Evolutionary conservation across 1,140 invertebrate genomes (phyloP), one percentile per base, ranked within the genome.

Genomic region (Centruroides sculpturatus): DNA sequence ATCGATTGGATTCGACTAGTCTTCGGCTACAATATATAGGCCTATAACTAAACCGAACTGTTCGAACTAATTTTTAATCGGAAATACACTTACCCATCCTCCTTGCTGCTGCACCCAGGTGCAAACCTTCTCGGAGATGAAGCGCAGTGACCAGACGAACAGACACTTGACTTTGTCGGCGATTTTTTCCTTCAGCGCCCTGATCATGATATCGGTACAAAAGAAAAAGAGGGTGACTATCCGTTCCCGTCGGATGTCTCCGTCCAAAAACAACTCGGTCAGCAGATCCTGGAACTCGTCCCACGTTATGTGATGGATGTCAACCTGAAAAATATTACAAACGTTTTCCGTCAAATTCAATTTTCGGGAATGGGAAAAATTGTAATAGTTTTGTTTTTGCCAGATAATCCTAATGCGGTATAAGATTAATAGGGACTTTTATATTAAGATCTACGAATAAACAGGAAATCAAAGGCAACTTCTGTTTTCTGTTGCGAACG

Each of bases 201-300:
- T 59, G 41, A 75, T 70, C 35, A 72, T 72, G 56, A 76, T 64
- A 62, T 76, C 75, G n/a, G 71, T 69, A 59, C 75, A 75, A 66
- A 76, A 76, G 64, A 70, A 75, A 59, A 76, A 75, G n/a, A 76
- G 57, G 5, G 74, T 70, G 10, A 76, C 64, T 55, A 76, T 73
- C 57, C 73, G 63, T 61, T 74, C 70, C 23, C 64, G 68, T 12
- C 72, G 75, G 34, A 74, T 68, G 5, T 68, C 67, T 48, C 66
- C 69, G 36, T 68, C 66, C 51, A 41, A 61, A 57, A 68, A 66
- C 5, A 69, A 59, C 47, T 64, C 64, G 12, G 62, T 50, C 34
- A 71, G 55, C 13, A 70, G 48, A 5, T 67, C 65, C 53, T 59
- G 50, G 57, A 71, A 72, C 23, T 69, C 35, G 11, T 56, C 55